phyloP scores from a whole-genome alignment of 2,888 invertebrate genomes.

The Sialis fuliginosa region DNA sequence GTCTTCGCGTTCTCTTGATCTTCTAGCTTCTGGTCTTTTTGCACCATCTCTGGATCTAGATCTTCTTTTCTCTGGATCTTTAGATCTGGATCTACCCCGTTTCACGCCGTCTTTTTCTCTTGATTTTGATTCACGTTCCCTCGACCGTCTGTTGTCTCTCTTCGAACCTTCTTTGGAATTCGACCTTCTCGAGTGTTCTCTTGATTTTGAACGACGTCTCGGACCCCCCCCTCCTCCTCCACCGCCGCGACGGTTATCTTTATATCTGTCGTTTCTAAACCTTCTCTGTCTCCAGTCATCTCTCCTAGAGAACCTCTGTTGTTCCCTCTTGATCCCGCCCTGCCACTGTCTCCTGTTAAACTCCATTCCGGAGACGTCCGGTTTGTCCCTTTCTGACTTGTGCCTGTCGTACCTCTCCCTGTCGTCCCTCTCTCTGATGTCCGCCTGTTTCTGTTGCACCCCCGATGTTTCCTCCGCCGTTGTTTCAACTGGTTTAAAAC shows the following conservation, averaged over 20 bases:
- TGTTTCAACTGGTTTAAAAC: constrained; percentile 5
- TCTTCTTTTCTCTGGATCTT: constrained; percentile 25
- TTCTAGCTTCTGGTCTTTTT: constrained; percentile 17
- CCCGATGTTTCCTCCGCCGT: constrained; percentile 1
- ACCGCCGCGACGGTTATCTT: background rate
- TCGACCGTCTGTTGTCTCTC: constrained; percentile 20
- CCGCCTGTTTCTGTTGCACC: constrained; percentile 8
- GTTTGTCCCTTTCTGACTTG: constrained; percentile 4
- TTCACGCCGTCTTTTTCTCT: no score
- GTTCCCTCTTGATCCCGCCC: background rate
- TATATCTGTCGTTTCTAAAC: background rate
- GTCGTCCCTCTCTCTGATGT: constrained; percentile 9
- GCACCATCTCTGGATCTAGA: constrained; percentile 28
- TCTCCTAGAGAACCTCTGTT: background rate
- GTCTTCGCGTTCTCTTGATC: background rate
- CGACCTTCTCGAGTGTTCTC: constrained; percentile 11
- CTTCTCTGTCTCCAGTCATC: no score
- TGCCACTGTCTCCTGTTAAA: constrained; percentile 6
- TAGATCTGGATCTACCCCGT: no score
- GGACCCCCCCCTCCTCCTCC: background rate
- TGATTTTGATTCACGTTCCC: constrained; percentile 25
- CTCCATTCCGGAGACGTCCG: background rate
- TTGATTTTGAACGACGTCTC: constrained; percentile 12
- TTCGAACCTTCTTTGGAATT: constrained; percentile 12
- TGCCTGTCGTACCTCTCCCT: constrained; percentile 4